phyloP scores from a whole-genome alignment of 2,888 invertebrate genomes.

The Pristionchus mayeri region DNA sequence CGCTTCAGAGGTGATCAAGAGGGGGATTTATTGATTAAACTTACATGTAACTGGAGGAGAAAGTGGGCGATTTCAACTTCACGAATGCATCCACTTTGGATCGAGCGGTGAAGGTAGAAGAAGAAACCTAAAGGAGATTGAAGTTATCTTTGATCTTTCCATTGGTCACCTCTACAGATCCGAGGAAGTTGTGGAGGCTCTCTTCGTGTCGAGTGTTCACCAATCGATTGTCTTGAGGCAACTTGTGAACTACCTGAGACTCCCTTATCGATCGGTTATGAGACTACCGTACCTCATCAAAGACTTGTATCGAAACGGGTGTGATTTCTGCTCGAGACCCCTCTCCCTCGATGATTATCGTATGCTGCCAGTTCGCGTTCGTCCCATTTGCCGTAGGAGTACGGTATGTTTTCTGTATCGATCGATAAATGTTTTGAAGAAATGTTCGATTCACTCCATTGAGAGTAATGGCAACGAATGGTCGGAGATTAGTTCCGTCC shows the following conservation, averaged over 20 bases:
- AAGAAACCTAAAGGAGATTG: neutral
- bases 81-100: constrained; percentile 42
- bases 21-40: neutral
- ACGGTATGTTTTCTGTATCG: neutral
- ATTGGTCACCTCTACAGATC: constrained; percentile 3
- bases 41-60: constrained; percentile 40
- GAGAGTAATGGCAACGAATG: constrained; percentile 53
- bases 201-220: constrained; percentile 42
- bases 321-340: constrained; percentile 4
- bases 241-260: constrained; percentile 26
- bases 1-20: neutral
- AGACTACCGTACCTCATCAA: constrained; percentile 32
- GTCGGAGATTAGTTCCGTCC: constrained; percentile 56
- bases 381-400: constrained; percentile 40
- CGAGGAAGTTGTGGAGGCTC: constrained; percentile 24
- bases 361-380: constrained; percentile 48
- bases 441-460: neutral
- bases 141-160: neutral
- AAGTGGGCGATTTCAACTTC: constrained; percentile 18
- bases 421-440: neutral
- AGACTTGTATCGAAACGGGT: constrained; percentile 15
- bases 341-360: constrained; percentile 27
- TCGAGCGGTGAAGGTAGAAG: neutral
- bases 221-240: constrained; percentile 36
- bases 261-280: neutral